Conservation (phyloP, 2,113 vertebrate species). For the Mixornis gularis region DNA sequence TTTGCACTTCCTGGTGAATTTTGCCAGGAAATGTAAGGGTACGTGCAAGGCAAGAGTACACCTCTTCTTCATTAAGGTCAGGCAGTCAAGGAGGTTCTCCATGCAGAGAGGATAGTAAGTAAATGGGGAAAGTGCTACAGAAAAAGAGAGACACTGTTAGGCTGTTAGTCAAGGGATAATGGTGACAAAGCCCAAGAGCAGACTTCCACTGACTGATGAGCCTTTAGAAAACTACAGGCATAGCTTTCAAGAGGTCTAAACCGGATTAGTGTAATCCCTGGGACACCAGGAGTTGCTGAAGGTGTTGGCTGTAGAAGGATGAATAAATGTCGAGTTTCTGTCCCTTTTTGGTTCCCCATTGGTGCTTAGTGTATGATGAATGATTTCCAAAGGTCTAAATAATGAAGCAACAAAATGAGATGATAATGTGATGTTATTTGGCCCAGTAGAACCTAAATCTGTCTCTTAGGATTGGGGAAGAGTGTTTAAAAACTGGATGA, state of each 20-base stretch:
- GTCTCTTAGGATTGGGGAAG: not conserved
- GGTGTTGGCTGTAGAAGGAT: not conserved
- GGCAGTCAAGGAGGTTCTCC: not conserved
- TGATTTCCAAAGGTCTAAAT: not conserved
- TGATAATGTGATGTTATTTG: not conserved
- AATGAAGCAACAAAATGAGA: not conserved
- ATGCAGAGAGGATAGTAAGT: not conserved
- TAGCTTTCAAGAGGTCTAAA: not conserved
- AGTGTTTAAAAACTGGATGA: not conserved
- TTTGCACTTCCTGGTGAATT: not conserved
- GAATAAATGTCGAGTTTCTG: not conserved
- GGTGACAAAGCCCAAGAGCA: not conserved
- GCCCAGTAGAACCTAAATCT: not conserved
- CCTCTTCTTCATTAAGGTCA: not conserved
- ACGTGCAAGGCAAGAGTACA: accelerated
- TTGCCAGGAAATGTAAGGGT: not conserved
- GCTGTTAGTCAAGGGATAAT: not conserved
- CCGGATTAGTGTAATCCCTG: not conserved
- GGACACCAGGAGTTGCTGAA: not conserved
- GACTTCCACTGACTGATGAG: not conserved
- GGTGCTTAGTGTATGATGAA: not conserved
- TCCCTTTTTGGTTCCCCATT: not conserved
- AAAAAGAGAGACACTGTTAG: not conserved
- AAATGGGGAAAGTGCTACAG: not conserved
- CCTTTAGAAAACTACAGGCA: not conserved